Base-by-base conservation (phyloP, 30 jellyfish, hydroid and myxozoan genomes). In the Aurelia sp. region DNA sequence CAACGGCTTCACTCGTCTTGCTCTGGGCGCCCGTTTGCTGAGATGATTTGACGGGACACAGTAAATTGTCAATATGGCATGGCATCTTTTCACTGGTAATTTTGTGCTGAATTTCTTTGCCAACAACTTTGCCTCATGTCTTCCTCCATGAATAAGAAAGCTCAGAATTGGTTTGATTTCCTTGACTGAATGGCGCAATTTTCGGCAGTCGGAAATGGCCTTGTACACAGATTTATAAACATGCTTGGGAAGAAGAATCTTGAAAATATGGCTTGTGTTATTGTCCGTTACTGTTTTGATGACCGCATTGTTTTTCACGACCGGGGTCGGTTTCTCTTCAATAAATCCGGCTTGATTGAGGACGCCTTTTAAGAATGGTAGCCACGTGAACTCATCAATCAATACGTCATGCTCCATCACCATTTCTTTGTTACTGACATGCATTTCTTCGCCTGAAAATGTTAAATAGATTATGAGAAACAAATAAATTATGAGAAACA, bases 381-480 rank as follows among this genome's bases (percentile, higher is more conserved):
- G 63, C 59, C 69, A 74, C 3, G 84, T 19, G 67, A 20, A 38
- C 47, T 81, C 84, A 41, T 81, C 91, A 15, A 81, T 24, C 59
- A 67, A 58, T 13, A 55, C 74, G 76, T 81, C 91, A 31, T 81
- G 91, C 38, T 81, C 91, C 91, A 81, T 81, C 8, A 81, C 91
- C 76, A 81, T 81, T 67, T 81, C 91, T 31, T 81, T 66, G 74
- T 50, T 64, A 3, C n/a, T 69, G 18, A 63, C 20, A 70, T 44
- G 64, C 38, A 40, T 13, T 31, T 52, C 61, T 27, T 24, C 67
- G 0, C 90, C 90, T 77, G 61, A 76, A 70, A 70, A 3, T 44
- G 55, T 44, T 12, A 6, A 6, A 38, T 27, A 27, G 2, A 27
- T 27, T 27, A 27, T 27, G 33, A 27, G 33, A 27, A 27, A 27